Base-by-base conservation (phyloP, 1,140 invertebrate genomes). In the Pteromalus puparum region DNA sequence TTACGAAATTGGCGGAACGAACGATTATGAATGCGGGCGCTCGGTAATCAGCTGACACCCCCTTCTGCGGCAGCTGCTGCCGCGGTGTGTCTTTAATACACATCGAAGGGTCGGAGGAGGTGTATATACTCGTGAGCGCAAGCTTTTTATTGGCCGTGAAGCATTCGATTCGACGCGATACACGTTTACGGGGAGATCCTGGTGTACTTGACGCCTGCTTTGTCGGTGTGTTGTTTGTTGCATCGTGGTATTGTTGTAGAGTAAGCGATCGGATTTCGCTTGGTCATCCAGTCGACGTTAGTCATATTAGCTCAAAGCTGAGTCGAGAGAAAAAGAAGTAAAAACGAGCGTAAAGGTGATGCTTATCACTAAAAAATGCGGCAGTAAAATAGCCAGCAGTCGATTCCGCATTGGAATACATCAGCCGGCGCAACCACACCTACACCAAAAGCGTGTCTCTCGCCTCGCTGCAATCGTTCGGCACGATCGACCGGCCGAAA, bases 71-170 rank as follows among this genome's bases (percentile, higher is more conserved):
- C 30, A 30, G 28, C 18, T 7, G 18, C 18, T 21, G 21, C 48
- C 53, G 53, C 21, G 18, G 53, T 61, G 53, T 61, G 21, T 53
- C 48, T 53, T 4, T 21, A 53, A 18, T 18, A 4, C 4, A 53
- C 4, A 53, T 53, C 48, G 15, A 53, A 68, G 15, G 21, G 24
- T n/a, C 24, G 24, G 12, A 42, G 65, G 24, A 68, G 34, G 48
- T 53, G 12, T 53, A 5, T 48, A 10, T 21, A 18, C 12, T 18
- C 26, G n/a, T 24, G 13, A 30, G 24, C 18, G 3, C 24, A 24
- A 26, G 30, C 7, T 30, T 83, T 82, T 83, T 77, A 83, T 83
- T 68, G 61, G 34, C 38, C 81, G 61, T 83, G 81, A 77, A 76
- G 48, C 38, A 77, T 76, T 83, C 0, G 34, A 68, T 34, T 30